These are phyloP conservation scores for Labrus mixtus DNA, from an alignment of 2,113 vertebrate genomes.

Conservation along the genomic window DNA sequence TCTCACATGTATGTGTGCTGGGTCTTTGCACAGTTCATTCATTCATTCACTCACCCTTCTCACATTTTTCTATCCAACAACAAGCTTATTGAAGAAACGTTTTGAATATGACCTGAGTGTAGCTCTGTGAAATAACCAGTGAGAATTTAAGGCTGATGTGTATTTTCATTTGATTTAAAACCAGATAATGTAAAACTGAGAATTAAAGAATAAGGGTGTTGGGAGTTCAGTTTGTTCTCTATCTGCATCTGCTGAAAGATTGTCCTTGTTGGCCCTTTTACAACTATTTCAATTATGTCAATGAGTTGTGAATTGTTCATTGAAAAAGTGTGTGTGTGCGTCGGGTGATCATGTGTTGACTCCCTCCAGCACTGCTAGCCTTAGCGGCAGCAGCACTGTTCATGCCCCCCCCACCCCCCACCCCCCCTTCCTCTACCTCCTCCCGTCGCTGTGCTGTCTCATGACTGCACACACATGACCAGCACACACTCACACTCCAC, in stretches of 20 bases:
- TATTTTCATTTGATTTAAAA: not conserved
- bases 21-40: slow-evolving; percentile 47
- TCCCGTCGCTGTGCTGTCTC: slow-evolving; percentile 74
- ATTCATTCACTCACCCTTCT: slow-evolving; percentile 47
- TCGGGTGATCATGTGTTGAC: slow-evolving; percentile 46
- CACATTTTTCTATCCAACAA: slow-evolving; percentile 12
- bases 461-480: slow-evolving; percentile 85
- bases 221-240: not conserved
- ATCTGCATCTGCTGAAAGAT: slow-evolving; percentile 15
- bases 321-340: slow-evolving; percentile 36
- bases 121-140: not conserved
- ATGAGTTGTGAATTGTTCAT: slow-evolving; percentile 31
- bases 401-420: too few relatives aligned
- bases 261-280: slow-evolving; percentile 20
- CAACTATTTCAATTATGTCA: slow-evolving; percentile 63
- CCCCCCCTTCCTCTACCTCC: not conserved
- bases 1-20: slow-evolving; percentile 46
- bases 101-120: not conserved
- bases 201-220: not conserved
- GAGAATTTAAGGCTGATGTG: not conserved
- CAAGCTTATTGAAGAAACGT: slow-evolving; percentile 5
- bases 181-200: not conserved
- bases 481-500: slow-evolving; percentile 52
- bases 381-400: slow-evolving; percentile 8
- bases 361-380: slow-evolving; percentile 6